Evolutionary conservation across 1,140 invertebrate genomes (phyloP).

Genomic region (Drosophila ohnishii): DNA sequence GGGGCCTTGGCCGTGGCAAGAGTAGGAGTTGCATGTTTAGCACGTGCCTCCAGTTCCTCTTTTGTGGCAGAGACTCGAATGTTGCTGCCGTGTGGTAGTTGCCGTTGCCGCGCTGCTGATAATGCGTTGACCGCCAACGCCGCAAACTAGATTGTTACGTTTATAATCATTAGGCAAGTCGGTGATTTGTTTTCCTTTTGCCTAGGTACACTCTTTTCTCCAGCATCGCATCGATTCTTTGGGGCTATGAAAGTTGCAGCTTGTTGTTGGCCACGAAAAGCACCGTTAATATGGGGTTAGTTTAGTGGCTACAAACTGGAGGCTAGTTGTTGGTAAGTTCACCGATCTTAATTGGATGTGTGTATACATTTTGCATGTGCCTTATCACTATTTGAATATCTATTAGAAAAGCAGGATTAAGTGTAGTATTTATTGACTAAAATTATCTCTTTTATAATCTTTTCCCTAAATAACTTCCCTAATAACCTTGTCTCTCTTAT

Average conservation of each 20-base stretch:
- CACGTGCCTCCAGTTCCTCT: conserved; percentile 66
- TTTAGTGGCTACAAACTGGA: conserved; percentile 28
- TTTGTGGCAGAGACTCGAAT: conserved; percentile 38
- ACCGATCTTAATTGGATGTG: conserved; percentile 3
- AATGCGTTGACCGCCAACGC: conserved; percentile 80
- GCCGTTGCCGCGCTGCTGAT: conserved; percentile 51
- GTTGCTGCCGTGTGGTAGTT: conserved; percentile 60
- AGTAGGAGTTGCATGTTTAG: conserved; percentile 81
- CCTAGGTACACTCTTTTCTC: conserved; percentile 7
- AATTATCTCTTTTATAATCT: background rate
- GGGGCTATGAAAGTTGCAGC: conserved; percentile 67
- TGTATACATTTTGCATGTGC: background rate
- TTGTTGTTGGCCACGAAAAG: conserved; percentile 40
- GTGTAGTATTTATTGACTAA: background rate
- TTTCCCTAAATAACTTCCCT: background rate
- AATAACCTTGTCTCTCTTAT: background rate
- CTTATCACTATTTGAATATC: background rate
- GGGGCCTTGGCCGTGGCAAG: conserved; percentile 66
- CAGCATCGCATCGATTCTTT: conserved; percentile 31
- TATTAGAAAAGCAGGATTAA: background rate
- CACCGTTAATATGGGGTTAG: conserved; percentile 61
- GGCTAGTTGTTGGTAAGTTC: conserved; percentile 26
- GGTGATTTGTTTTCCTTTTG: conserved; percentile 43
- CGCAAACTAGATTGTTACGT: conserved; percentile 75
- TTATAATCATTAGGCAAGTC: conserved; percentile 76